phyloP scores from a whole-genome alignment of 2,113 vertebrate species.

The Odocoileus hemionus region DNA sequence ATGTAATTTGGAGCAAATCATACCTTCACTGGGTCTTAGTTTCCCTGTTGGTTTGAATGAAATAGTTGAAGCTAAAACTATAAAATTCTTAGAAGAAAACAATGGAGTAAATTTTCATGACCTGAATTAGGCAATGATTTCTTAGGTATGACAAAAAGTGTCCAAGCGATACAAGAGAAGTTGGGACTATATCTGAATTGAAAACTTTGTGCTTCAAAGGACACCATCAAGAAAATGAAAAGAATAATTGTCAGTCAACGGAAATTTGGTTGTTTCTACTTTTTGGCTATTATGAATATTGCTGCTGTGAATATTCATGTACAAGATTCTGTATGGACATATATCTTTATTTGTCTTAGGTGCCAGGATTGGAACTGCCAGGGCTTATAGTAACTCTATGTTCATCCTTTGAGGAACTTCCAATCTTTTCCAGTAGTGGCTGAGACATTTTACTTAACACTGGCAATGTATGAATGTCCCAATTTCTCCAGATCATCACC shows the following conservation, averaged over 20 bases:
- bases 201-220: slow-evolving; percentile 3
- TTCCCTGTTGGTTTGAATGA: background rate
- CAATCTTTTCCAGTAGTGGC: background rate
- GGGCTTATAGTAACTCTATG: background rate
- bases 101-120: background rate
- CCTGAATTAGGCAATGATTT: background rate
- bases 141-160: background rate
- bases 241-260: background rate
- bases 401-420: background rate
- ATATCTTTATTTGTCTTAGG: background rate
- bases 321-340: background rate
- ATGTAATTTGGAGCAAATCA: background rate
- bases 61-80: background rate
- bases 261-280: background rate
- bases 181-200: background rate
- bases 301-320: background rate
- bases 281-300: background rate
- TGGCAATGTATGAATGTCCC: background rate
- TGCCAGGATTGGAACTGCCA: background rate
- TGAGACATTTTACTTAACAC: background rate
- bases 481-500: background rate
- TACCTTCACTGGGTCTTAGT: background rate
- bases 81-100: slow-evolving; percentile 10
- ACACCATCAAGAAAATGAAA: background rate
- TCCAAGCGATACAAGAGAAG: background rate